Evolutionary conservation across 2,113 vertebrate species (phyloP), one percentile per base, ranked within the genome.

Genomic region (Microtus pennsylvanicus): DNA sequence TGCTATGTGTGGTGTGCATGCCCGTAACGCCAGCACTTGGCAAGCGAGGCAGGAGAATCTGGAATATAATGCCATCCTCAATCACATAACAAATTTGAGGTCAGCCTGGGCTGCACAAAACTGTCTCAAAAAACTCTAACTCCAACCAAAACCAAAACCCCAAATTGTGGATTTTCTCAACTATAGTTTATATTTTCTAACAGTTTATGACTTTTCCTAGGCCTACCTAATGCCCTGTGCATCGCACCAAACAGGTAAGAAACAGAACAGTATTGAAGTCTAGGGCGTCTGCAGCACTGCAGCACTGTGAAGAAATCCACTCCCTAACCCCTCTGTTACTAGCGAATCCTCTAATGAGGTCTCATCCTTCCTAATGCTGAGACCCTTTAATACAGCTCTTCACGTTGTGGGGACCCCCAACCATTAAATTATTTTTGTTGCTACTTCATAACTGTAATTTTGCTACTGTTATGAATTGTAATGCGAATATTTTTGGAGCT

Each of bases 141-240:
- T 42, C 42, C 42, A 67, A 45, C 28, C 17, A 21, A 45, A 86
- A 33, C 61, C 26, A 6, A 86, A 47, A 22, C 83, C 47, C 61
- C 45, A 33, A 38, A 72, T 30, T 77, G 58, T 45, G 12, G 61
- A 45, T 87, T 87, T 94, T 94, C 28, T 92, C 10, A 92, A 22
- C 74, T 47, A 80, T 22, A 87, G 52, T 77, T 96, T 78, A 38
- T 67, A 69, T 87, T 95, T 74, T 45, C 65, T 7, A 89, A 82
- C 47, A 91, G 87, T 50, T 80, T 93, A 45, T 94, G 70, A 47
- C 35, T 75, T 91, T 94, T 47, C 3, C 47, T 47, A 63, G 45
- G 67, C n/a, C 42, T 81, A 69, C 65, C 77, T 45, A 87, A 42
- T 87, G 30, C 42, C 26, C 38, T 76, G 61, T 26, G 47, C 42